Base-by-base conservation (phyloP, 2,797 vertebrate species). In the Spinus olivaceus region DNA sequence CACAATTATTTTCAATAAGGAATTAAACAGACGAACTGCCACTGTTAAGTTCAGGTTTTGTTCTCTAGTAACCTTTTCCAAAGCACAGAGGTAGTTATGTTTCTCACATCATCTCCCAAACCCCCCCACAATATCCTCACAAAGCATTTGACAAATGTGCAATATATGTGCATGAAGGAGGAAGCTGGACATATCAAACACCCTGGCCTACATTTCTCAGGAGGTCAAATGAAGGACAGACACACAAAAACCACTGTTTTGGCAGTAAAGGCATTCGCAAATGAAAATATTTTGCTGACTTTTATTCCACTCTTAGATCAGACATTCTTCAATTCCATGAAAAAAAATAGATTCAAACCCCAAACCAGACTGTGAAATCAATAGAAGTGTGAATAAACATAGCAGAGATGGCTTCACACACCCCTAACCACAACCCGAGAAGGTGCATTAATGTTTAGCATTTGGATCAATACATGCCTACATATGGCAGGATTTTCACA, bases 151-250 rank as follows among this genome's bases (percentile, higher is more conserved):
- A 77, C 27, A 93, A 81, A 19, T 1, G 13, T 27, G 37, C 35
- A 59, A 6, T 65, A 57, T 51, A n/a, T 0, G 17, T 23, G 14
- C 10, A 37, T 0, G 5, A 82, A 94, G 8, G 33, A 89, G 53
- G 84, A 88, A 88, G 63, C 32, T 51, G 28, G 42, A 85, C 18
- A 28, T 3, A 74, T 4, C 21, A 76, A 94, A 74, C 35, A 86
- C 17, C 47, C 33, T 51, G 72, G 41, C 39, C 64, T 85, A 59
- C 27, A 44, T 76, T 71, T 72, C 74, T 57, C 19, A 65, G 33
- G 46, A 91, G 82, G 80, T 94, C 91, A 94, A 33, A 78, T 49
- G 79, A 96, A 95, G 88, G 92, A 67, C 90, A 95, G 50, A 71
- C 6, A 56, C 21, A 56, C 4, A 15, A 90, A 91, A 88, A 91